Conservation (phyloP, 2,888 invertebrate genomes). For the Diploptera punctata region DNA sequence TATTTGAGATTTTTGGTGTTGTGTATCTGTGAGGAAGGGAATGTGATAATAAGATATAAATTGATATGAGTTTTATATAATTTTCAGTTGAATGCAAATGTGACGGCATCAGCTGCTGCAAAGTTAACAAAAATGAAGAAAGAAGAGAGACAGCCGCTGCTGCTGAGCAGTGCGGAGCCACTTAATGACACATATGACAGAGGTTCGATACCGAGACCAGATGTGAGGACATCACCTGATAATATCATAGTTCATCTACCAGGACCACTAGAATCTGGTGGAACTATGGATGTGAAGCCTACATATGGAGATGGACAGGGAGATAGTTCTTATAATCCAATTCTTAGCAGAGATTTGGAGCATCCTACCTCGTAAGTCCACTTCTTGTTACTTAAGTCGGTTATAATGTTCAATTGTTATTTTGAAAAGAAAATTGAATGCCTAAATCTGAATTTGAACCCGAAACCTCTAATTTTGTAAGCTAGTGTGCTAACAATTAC, state of each 20-base stretch:
- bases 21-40: no score
- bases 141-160: conserved; percentile 74
- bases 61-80: not conserved
- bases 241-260: conserved; percentile 54
- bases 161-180: conserved; percentile 49
- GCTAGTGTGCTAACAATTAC: no score
- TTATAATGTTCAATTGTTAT: no score
- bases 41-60: no score
- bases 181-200: conserved; percentile 46
- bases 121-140: conserved; percentile 47
- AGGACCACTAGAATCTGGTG: conserved; percentile 36
- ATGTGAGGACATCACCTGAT: conserved; percentile 56
- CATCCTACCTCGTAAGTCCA: conserved; percentile 83
- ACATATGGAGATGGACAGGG: conserved; percentile 33
- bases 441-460: no score
- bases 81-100: conserved; percentile 1
- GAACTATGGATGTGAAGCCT: conserved; percentile 48
- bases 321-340: conserved; percentile 60
- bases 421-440: no score
- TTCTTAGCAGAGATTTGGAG: conserved; percentile 71
- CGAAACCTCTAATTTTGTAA: no score
- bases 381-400: no score
- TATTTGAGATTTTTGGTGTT: no score
- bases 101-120: not conserved
- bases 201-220: conserved; percentile 49